These are phyloP conservation scores for Tapirus indicus DNA, from an alignment of 2,797 vertebrate genomes.

Conservation along the genomic window DNA sequence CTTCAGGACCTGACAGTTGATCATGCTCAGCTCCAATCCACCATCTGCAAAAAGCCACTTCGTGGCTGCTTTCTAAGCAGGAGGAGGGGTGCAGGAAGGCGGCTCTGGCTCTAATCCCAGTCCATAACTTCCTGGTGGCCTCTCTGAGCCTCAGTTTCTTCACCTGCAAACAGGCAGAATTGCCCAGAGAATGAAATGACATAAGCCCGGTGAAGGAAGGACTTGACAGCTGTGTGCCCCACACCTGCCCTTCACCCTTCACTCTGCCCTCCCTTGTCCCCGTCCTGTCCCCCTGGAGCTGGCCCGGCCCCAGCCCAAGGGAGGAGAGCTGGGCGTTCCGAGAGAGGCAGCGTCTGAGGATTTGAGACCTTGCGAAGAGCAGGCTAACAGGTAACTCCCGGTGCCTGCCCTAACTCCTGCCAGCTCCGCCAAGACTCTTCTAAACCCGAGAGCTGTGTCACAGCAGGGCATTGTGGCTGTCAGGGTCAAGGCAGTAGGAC, in stretches of 20 bases:
- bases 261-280: not conserved
- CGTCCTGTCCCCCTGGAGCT: not conserved
- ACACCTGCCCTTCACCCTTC: not conserved
- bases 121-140: not conserved
- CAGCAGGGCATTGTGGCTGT: not conserved
- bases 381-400: not conserved
- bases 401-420: not conserved
- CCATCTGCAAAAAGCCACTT: not conserved
- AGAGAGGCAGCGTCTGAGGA: not conserved
- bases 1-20: not conserved
- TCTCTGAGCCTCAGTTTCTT: not conserved
- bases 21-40: not conserved
- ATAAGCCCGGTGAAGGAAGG: not conserved
- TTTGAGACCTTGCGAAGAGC: not conserved
- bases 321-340: not conserved
- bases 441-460: not conserved
- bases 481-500: not conserved
- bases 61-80: not conserved
- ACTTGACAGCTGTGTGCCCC: not conserved
- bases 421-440: not conserved
- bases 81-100: not conserved
- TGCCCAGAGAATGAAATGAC: not conserved
- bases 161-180: constrained; percentile 23
- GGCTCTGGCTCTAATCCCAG: not conserved
- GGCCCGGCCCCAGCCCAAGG: not conserved